Base-by-base conservation (phyloP, 2,797 vertebrate species). In the Loriculus beryllinus region DNA sequence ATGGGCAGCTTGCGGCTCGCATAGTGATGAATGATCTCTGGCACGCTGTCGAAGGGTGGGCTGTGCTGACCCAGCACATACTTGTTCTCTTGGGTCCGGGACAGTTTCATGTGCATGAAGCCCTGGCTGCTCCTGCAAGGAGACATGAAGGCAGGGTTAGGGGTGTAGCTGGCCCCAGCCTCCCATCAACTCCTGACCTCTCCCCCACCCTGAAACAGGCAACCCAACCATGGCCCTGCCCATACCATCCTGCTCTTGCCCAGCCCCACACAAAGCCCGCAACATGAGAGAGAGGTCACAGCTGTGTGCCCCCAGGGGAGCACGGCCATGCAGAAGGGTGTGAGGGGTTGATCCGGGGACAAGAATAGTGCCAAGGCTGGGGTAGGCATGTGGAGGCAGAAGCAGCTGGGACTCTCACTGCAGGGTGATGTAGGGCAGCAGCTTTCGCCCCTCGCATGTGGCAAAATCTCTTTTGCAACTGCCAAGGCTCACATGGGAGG, bases 51-150 rank as follows among this genome's bases (percentile, higher is more conserved):
- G 14, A 99, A 99, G 16, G 98, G 98, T 3, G 99, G 98, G 97
- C 99, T 99, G 98, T 99, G 99, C 98, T 99, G 99, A 80, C 99
- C 99, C 97, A 99, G 98, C 96, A 99, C 97, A 42, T 99, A 99
- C 96, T 99, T 98, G 97, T 98, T 99, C 97, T 99, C 99, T 97
- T 99, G 99, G 26, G 99, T 99, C 96, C 98, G 98, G 0, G 99
- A 99, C 91, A 99, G 98, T 94, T 99, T 99, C 99, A 99, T 99
- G 96, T 99, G 99, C 98, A 99, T 99, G 98, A 99, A 99, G 92
- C 99, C 99, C 95, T 99, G 99, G 96, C 98, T 99, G 98, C 99
- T 99, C 99, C 99, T 99, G 97, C 35, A 40, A 93, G 80, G 59
- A 92, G 63, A 95, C 52, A 91, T 18, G 2, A 19, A 89, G 49